phyloP scores from a whole-genome alignment of 1,140 invertebrate species.

The Philaenus spumarius region DNA sequence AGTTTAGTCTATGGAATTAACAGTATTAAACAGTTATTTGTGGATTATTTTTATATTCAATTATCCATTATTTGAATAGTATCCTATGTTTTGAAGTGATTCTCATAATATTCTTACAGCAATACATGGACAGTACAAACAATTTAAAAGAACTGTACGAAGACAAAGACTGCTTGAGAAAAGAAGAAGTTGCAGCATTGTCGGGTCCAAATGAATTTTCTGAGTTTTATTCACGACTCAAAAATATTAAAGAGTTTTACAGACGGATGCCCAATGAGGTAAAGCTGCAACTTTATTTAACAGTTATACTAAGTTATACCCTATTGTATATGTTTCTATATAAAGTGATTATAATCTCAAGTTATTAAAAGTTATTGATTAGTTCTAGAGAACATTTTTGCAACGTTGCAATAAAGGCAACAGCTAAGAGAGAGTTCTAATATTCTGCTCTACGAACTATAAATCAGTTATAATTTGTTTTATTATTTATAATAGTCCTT shows the following conservation, averaged over 20 bases:
- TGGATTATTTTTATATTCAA: not conserved
- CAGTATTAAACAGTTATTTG: not conserved
- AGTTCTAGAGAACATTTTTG: too few relatives aligned
- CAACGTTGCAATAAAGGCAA: too few relatives aligned
- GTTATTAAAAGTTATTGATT: too few relatives aligned
- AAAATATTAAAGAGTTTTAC: slow-evolving; percentile 95
- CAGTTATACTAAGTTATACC: too few relatives aligned
- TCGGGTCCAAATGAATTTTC: slow-evolving; percentile 97
- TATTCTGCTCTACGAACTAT: too few relatives aligned
- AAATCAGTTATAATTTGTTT: too few relatives aligned
- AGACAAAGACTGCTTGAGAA: slow-evolving; percentile 91
- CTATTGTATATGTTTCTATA: too few relatives aligned
- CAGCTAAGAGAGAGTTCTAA: too few relatives aligned
- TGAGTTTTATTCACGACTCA: slow-evolving; percentile 92
- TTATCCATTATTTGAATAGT: too few relatives aligned
- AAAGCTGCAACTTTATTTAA: too few relatives aligned
- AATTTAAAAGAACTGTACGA: slow-evolving; percentile 90
- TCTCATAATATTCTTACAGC: slow-evolving; percentile 46
- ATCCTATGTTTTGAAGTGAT: not conserved
- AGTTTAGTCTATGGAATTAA: not conserved
- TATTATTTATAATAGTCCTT: too few relatives aligned
- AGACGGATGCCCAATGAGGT: slow-evolving; percentile 93
- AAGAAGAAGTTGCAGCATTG: slow-evolving; percentile 89
- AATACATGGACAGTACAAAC: slow-evolving; percentile 77
- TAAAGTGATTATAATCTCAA: too few relatives aligned